A percentile compares a stretch with the other conserved stretches of the same genome.
phyloP scores from a whole-genome alignment of 2,113 vertebrate species.

The Rynchops niger region DNA sequence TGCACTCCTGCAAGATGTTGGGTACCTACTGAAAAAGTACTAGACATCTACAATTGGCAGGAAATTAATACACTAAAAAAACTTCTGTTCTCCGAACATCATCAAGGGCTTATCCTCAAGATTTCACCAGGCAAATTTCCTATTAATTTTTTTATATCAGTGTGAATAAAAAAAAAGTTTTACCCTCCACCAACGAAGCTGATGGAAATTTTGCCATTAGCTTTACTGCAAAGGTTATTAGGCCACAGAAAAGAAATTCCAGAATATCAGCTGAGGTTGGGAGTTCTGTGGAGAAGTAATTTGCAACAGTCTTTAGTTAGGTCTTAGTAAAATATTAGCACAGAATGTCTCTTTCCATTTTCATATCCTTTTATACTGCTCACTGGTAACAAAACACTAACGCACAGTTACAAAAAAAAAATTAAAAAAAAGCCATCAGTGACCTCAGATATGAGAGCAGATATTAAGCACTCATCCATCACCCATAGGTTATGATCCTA shows the following conservation, averaged over 20 bases:
- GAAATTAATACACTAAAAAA: not conserved
- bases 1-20: not conserved
- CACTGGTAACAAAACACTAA: not conserved
- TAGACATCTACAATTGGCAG: not conserved
- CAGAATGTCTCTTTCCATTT: not conserved
- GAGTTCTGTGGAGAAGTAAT: not conserved
- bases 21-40: not conserved
- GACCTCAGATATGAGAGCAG: not conserved
- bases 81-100: accelerated
- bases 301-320: not conserved
- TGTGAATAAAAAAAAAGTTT: not conserved
- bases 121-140: not conserved
- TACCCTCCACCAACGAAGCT: not conserved
- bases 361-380: not conserved
- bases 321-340: not conserved
- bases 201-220: not conserved
- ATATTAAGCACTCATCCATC: not conserved
- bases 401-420: not conserved
- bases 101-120: not conserved
- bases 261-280: not conserved
- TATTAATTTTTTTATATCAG: not conserved
- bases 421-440: not conserved
- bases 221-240: not conserved
- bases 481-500: not conserved
- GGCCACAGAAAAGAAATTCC: not conserved